Conservation (phyloP, 2,797 vertebrate genomes). For the Orestias chungarensis region DNA sequence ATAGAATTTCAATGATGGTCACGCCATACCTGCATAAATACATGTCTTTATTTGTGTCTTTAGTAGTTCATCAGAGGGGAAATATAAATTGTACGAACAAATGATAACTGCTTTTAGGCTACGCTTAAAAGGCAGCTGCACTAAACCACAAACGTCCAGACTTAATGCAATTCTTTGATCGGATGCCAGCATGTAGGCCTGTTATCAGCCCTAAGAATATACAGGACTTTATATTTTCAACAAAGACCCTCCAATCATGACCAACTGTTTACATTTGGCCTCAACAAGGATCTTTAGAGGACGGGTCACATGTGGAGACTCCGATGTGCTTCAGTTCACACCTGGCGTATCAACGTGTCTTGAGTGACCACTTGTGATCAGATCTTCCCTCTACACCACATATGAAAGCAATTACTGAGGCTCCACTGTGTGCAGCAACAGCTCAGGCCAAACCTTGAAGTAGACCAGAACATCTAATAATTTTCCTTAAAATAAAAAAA, state of each 20-base stretch:
- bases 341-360: neutral
- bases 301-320: neutral
- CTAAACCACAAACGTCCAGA: neutral
- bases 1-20: constrained; percentile 57
- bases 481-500: neutral
- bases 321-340: constrained; percentile 1
- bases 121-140: neutral
- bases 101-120: neutral
- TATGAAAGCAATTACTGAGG: neutral
- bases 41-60: constrained; percentile 48
- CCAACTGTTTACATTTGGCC: neutral
- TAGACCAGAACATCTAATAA: neutral
- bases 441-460: neutral
- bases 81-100: constrained; percentile 16
- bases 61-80: constrained; percentile 28
- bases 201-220: neutral
- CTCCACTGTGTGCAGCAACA: neutral
- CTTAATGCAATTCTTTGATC: neutral
- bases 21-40: constrained; percentile 39
- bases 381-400: neutral
- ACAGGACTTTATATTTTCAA: neutral
- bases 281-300: neutral
- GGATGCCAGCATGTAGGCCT: neutral
- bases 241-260: neutral
- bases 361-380: neutral